Evolutionary conservation across 2,113 vertebrate genomes (phyloP), one percentile per base, ranked within the genome.

Genomic region (Tyrannus savana): DNA sequence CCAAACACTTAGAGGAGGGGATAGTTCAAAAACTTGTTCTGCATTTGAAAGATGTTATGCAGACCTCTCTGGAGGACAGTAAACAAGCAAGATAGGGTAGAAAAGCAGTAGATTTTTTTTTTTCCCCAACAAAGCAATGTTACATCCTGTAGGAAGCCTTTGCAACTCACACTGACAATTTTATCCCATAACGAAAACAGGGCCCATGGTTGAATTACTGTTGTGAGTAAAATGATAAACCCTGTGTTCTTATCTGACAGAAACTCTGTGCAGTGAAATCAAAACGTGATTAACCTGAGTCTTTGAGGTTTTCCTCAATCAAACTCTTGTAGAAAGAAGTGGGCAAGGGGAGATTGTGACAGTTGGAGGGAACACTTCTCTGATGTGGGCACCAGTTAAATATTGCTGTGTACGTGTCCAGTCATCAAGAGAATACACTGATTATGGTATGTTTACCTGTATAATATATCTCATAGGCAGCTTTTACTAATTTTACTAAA

Each of bases 1-100:
- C 47, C 85, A 90, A 93, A 91, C 78, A 85, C 84, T 77, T 49
- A 66, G 53, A 68, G 75, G 23, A 96, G 87, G 23, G 72, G 39
- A 72, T 37, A 94, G 96, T 75, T 97, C 87, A 96, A 82, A 95
- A 87, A 87, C 87, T 87, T 72, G 78, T 75, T 92, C 64, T 14
- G 1, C 39, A 67, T 92, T 81, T 95, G 79, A 84, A 93, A 87
- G 83, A 59, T 7, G 64, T 30, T 60, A 62, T 46, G 47, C 13
- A 74, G 59, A 46, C 58, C 76, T 89, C 95, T 62, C 52, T 49
- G 55, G 67, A 80, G 71, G 87, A 35, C 42, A 90, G 87, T 89
- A 93, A 96, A 94, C 53, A 96, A 94, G 63, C 13, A 77, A 55
- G 31, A 46, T 1, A 37, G 18, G 52, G 35, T 47, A 37, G 47